Base-by-base conservation (phyloP, 2,113 vertebrate species). In the Melanocharis versteri region DNA sequence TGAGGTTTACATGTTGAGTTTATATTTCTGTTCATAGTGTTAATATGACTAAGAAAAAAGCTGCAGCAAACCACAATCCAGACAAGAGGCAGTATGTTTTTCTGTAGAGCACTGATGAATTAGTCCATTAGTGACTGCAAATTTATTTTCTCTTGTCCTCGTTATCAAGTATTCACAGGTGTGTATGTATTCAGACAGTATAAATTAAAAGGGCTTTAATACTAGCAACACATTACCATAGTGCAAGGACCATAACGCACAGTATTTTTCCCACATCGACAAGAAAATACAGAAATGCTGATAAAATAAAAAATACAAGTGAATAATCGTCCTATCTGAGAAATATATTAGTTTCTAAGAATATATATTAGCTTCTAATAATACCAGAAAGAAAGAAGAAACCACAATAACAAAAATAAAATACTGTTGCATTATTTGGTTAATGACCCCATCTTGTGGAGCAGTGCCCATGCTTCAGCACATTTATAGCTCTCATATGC, bases 121-220 rank as follows among this genome's bases (percentile, higher is more conserved):
- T 89, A 96, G 95, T 97, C 83, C 72, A 90, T 96, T 97, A 97
- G 81, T 83, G 65, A 94, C 45, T 58, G 70, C 26, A 31, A 90
- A 88, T 96, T 84, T 94, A 47, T 94, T 81, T 30, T 97, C 79
- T 86, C 27, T 90, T 91, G 33, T 93, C 50, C 93, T 93, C 19
- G 33, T 96, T 98, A 95, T 95, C 33, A 11, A 89, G 27, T 83
- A 83, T 95, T 96, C 96, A 92, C 94, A 96, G 87, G 89, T 95
- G 86, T 81, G 42, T 64, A 12, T 56, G 48, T 72, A 31, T 90
- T 96, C 92, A 76, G 94, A 85, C 87, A 95, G 37, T 77, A 80
- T 92, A 95, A 97, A 96, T 94, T 95, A 93, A 89, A 94, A 75
- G 68, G 57, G 40, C 56, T 97, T 96, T 96, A 93, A 83, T 87